Percentiles rank a stretch among this genome's conserved stretches.
Evolutionary conservation across 2,113 vertebrate species (phyloP).

Genomic region (Sitta europaea): DNA sequence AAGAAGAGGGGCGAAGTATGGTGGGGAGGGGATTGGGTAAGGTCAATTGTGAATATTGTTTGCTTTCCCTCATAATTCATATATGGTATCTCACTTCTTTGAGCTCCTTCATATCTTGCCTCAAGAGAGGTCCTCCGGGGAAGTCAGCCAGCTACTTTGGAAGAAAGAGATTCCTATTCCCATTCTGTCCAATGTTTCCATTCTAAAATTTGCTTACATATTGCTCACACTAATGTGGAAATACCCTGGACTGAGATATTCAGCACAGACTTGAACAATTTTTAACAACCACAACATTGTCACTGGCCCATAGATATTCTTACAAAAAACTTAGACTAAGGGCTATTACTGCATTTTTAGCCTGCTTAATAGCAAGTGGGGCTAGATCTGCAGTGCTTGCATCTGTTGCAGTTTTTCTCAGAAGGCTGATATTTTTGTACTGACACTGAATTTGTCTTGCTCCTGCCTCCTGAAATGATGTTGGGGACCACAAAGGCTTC

Average conservation of each 20-base stretch:
- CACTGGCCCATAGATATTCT: neutral
- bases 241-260: neutral
- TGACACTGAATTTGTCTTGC: fast-evolving
- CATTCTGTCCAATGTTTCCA: neutral
- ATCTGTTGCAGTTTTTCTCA: neutral
- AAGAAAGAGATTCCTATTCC: neutral
- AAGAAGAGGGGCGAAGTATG: neutral
- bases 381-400: fast-evolving
- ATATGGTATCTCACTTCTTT: neutral
- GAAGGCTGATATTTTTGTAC: neutral
- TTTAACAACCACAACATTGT: neutral
- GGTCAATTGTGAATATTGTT: neutral
- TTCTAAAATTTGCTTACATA: neutral
- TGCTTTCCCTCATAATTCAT: neutral
- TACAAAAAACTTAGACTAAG: neutral
- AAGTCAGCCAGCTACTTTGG: neutral
- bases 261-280: neutral
- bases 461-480: fast-evolving
- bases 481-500: neutral
- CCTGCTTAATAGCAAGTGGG: neutral
- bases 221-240: neutral
- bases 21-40: neutral
- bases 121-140: fast-evolving
- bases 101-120: neutral
- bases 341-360: neutral